Conservation (phyloP, 1,140 invertebrate species). For the Diachasmimorpha longicaudata region DNA sequence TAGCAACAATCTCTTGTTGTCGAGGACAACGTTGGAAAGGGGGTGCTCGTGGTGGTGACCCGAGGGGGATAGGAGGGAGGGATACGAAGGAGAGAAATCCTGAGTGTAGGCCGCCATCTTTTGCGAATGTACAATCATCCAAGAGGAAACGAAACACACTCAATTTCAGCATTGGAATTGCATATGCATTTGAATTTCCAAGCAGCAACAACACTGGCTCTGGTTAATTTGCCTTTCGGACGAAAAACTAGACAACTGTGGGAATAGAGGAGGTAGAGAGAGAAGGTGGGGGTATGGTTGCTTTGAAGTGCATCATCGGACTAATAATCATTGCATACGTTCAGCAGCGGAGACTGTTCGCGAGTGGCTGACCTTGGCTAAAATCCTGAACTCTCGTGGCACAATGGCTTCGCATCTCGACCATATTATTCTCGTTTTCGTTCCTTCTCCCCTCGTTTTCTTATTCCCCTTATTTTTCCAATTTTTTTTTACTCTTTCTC, state of each 20-base stretch:
- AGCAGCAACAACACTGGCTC: not conserved
- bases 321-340: not conserved
- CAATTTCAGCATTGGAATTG: not conserved
- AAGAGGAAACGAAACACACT: not conserved
- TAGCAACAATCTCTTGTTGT: conserved; percentile 9
- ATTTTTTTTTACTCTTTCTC: not conserved
- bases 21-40: not conserved
- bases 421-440: conserved; percentile 31
- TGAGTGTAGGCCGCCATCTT: not conserved
- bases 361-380: conserved; percentile 44
- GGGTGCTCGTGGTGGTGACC: not conserved
- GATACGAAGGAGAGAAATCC: not conserved
- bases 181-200: not conserved
- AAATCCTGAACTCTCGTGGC: conserved; percentile 35
- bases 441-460: conserved; percentile 21
- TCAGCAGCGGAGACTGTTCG: not conserved
- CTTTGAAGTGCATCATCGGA: not conserved
- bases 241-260: not conserved
- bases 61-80: not conserved
- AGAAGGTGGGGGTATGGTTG: not conserved
- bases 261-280: no score
- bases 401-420: conserved; percentile 33
- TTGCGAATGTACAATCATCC: not conserved
- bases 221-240: not conserved
- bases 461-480: not conserved